Evolutionary conservation across 2,113 vertebrate genomes (phyloP), one percentile per base, ranked within the genome.

Genomic region (Myotis lucifugus): DNA sequence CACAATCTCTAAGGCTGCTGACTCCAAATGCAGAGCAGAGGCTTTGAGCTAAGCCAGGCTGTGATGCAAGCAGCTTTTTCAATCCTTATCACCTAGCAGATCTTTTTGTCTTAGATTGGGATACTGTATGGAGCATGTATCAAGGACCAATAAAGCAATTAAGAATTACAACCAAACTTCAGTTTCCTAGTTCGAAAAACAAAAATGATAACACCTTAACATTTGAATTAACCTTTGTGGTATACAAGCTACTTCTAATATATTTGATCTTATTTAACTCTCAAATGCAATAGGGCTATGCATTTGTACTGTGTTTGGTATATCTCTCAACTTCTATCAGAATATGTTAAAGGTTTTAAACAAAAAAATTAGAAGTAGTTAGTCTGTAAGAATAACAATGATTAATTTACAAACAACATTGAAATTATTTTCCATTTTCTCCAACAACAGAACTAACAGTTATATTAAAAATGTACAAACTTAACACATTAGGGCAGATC

Each of bases 341-440:
- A 85, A 82, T 4, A 86, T 56, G 14, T 70, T 66, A 82, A 76
- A 91, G 8, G 21, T 77, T 91, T 83, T 78, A 86, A 95, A 77
- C 42, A 94, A 92, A 95, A 85, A 78, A 87, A 76, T 64, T 67
- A 78, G 6, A 66, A 79, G 29, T n/a, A 79, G n/a, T 40, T 79
- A 23, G 40, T 78, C 34, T 29, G 64, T 46, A 90, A 82, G 46
- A 86, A 81, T 61, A 88, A 84, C 61, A 82, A 69, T 34, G 66
- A 2, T 61, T 86, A 83, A 74, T 46, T 84, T 40, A 88, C 17
- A 83, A 86, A 61, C 18, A 77, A 34, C 14, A 34, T 77, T 77
- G 5, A 91, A 96, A 85, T 78, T 73, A 56, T 90, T 84, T 81
- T 67, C 52, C 29, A 88, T 82, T 91, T 93, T 88, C 18, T 82